Percentiles rank a stretch among this genome's conserved stretches.
phyloP scores from a whole-genome alignment of 30 jellyfish, hydroid and myxozoan genomes.

The Cassiopea andromeda region DNA sequence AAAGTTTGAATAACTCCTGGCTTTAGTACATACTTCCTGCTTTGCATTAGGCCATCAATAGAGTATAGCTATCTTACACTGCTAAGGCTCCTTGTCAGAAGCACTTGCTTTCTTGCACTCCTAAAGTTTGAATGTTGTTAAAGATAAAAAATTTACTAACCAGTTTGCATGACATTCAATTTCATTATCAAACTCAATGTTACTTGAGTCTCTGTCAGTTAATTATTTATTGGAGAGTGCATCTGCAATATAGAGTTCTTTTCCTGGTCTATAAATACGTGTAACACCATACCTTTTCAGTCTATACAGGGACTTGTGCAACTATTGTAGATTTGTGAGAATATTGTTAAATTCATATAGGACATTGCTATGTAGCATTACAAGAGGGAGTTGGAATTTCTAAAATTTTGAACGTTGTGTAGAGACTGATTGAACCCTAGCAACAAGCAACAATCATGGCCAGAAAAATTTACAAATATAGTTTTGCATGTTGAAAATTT shows the following conservation, averaged over 20 bases:
- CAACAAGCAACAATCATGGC: too few species aligned
- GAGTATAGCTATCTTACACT: conserved; percentile 24
- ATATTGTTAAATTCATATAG: too few species aligned
- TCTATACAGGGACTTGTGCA: too few species aligned
- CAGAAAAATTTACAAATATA: too few species aligned
- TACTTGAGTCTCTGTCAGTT: conserved; percentile 18
- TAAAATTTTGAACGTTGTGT: too few species aligned
- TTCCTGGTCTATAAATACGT: conserved; percentile 26
- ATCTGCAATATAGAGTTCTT: conserved; percentile 33
- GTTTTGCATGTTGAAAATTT: too few species aligned
- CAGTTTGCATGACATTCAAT: conserved; percentile 22
- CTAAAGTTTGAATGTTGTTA: conserved; percentile 12
- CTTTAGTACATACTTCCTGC: conserved; percentile 18
- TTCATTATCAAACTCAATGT: conserved; percentile 34
- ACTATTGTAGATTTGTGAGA: too few species aligned
- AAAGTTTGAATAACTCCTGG: conserved; percentile 19
- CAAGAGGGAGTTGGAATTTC: too few species aligned
- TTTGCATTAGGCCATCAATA: conserved; percentile 25
- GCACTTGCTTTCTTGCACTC: conserved; percentile 14
- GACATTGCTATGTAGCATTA: too few species aligned
- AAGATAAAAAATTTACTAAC: conserved; percentile 3
- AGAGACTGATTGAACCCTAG: too few species aligned
- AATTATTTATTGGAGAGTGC: conserved; percentile 11
- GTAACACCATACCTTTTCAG: conserved; percentile 4
- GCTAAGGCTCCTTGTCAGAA: conserved; percentile 31